Base-by-base conservation (phyloP, 1,140 invertebrate species). In the Cyclina sinensis region DNA sequence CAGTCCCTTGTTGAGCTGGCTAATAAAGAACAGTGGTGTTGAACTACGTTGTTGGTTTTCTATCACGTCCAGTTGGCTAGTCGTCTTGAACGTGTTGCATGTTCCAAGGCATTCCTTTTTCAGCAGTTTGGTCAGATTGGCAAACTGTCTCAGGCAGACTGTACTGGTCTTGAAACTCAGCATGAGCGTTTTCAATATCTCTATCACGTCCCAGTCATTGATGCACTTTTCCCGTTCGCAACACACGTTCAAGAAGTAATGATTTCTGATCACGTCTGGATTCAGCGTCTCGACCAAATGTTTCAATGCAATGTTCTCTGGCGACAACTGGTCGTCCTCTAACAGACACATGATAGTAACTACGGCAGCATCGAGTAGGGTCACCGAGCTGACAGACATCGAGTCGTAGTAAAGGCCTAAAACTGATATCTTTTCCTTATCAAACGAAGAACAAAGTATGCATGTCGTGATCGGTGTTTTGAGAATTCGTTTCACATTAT, bases 391-490 rank as follows among this genome's bases (percentile, higher is more conserved):
- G n/a, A 24, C 43, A 76, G 73, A 18, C 73, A 76, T 76, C 24
- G 73, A 43, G 27, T 76, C 73, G 21, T 24, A 76, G 32, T 76
- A 76, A 4, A 76, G 18, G 11, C 73, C 73, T 37, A 76, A 46
- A 12, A 76, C 73, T 18, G 37, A 43, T 32, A 76, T 48, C n/a
- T n/a, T 30, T 12, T 76, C 27, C 5, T 48, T 46, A n/a, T 76
- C 46, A 30, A 46, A 76, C 24, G 35, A 24, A n/a, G 73, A 76
- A n/a, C 73, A 76, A 12, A 76, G 39, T n/a, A 48, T n/a, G n/a
- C 73, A 76, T 3, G 73, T 76, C n/a, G 73, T 18, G n/a, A 46
- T 76, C 68, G 27, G 68, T 14, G 68, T 73, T 73, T 43, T 73
- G 18, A 73, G 39, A 18, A 73, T 32, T 35, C 68, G 18, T 30